phyloP scores from a whole-genome alignment of 2,113 vertebrate species.

The Aegithalos caudatus region DNA sequence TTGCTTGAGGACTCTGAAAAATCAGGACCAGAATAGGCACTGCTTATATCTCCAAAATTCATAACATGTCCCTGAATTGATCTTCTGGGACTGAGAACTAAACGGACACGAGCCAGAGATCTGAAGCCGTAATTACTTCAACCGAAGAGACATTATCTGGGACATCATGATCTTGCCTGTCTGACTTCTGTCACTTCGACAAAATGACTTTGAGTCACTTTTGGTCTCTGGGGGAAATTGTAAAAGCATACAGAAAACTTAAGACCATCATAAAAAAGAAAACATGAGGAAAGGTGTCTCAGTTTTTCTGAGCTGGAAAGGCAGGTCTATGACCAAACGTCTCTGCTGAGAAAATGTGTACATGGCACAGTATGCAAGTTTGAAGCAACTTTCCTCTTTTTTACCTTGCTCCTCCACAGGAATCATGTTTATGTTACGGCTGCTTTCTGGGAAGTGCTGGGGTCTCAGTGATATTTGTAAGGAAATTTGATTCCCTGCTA shows the following conservation, averaged over 20 bases:
- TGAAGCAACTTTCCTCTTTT: background rate
- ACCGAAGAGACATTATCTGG: conserved; percentile 23
- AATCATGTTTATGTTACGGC: rapidly evolving
- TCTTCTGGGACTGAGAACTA: conserved; percentile 28
- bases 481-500: background rate
- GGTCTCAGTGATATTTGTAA: background rate
- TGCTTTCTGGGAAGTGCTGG: background rate
- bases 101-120: conserved; percentile 1
- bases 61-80: background rate
- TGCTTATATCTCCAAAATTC: background rate
- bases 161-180: conserved; percentile 35
- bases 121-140: conserved; percentile 47
- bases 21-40: background rate
- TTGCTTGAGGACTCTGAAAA: background rate
- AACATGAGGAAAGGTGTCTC: background rate
- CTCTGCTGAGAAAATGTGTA: background rate
- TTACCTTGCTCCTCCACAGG: background rate
- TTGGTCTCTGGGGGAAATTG: background rate
- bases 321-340: background rate
- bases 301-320: background rate
- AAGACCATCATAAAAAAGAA: conserved; percentile 8
- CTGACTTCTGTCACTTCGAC: conserved; percentile 43
- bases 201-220: conserved; percentile 51
- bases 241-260: background rate
- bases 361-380: rapidly evolving